phyloP scores from a whole-genome alignment of 2,113 vertebrate genomes.

The Oriolus oriolus region DNA sequence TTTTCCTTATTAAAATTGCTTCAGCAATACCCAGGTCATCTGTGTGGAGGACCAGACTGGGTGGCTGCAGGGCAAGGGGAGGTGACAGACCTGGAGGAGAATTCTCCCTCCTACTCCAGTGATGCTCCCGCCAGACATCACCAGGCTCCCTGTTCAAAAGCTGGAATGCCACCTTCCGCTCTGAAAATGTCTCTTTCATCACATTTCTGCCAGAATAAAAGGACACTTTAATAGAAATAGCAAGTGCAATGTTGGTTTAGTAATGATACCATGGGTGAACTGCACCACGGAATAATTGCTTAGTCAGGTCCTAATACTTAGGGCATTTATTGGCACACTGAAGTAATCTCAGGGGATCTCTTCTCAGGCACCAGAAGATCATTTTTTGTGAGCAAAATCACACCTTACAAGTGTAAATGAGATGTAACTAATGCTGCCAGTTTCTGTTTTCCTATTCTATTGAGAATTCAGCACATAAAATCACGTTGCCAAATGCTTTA shows the following conservation, averaged over 20 bases:
- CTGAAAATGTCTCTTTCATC: neutral
- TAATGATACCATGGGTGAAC: neutral
- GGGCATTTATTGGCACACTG: neutral
- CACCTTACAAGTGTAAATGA: neutral
- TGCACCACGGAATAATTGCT: neutral
- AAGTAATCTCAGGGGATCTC: neutral
- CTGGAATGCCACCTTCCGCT: neutral
- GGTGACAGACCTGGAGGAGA: neutral
- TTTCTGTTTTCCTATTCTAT: neutral
- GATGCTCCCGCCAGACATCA: neutral
- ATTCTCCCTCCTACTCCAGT: neutral
- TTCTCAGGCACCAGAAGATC: neutral
- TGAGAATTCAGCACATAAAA: neutral
- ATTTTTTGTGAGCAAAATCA: neutral
- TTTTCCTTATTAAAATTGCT: neutral
- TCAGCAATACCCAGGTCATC: neutral
- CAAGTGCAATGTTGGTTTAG: neutral
- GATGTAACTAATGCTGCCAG: neutral
- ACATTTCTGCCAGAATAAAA: neutral
- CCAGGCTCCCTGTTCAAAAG: neutral
- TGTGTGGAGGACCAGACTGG: neutral
- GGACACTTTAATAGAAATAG: neutral
- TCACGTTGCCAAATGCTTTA: neutral
- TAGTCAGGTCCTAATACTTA: neutral
- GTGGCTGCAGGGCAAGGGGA: neutral